Evolutionary conservation across 2,113 vertebrate genomes (phyloP).

Genomic region (Nerophis lumbriciformis): DNA sequence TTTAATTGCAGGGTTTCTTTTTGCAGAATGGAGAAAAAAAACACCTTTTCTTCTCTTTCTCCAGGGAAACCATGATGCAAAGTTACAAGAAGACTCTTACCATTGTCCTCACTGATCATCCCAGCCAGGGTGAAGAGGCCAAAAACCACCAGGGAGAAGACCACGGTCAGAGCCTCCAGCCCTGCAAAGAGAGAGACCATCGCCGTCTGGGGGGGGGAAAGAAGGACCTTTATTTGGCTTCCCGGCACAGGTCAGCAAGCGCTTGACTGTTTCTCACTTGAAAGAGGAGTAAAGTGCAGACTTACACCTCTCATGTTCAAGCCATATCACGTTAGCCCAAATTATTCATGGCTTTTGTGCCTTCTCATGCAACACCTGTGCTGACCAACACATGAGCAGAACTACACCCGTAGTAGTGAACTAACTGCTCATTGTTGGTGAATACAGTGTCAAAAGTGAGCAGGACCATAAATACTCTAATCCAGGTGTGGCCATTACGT

Average conservation of each 20-base stretch:
- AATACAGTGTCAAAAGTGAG: too few relatives aligned
- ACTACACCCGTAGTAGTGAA: too few relatives aligned
- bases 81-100: slow-evolving; percentile 23
- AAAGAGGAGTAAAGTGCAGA: slow-evolving; percentile 26
- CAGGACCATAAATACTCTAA: too few relatives aligned
- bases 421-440: not conserved
- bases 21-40: too few relatives aligned
- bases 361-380: not conserved
- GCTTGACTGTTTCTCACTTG: slow-evolving; percentile 1
- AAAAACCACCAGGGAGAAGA: slow-evolving; percentile 65
- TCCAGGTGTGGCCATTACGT: too few relatives aligned
- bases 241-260: not conserved
- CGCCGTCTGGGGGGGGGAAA: not conserved
- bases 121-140: slow-evolving; percentile 59
- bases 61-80: too few relatives aligned
- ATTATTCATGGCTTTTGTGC: slow-evolving; percentile 42
- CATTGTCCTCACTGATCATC: slow-evolving; percentile 52
- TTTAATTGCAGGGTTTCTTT: too few relatives aligned
- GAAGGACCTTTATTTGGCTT: not conserved
- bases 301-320: slow-evolving; percentile 41
- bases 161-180: slow-evolving; percentile 55
- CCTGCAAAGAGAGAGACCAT: slow-evolving; percentile 56
- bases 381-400: too few relatives aligned
- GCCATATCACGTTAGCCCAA: slow-evolving; percentile 42
- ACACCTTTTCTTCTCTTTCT: too few relatives aligned